Base-by-base conservation (phyloP, 2,888 invertebrate genomes). In the Cephus pygmeus region DNA sequence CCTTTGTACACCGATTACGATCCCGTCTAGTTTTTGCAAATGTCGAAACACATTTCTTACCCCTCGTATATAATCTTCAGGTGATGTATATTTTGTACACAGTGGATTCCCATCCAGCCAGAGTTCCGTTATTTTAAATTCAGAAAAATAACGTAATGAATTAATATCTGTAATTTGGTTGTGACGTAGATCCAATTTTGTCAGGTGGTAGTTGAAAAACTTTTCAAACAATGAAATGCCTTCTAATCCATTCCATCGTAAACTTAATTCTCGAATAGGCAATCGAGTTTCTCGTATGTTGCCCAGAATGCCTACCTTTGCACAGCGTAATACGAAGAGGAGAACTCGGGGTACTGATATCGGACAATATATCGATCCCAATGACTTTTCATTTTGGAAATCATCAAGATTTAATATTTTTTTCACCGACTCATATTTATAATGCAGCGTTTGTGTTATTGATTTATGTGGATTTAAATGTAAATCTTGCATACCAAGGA, bases 101-200 rank as follows among this genome's bases (percentile, higher is more conserved):
- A 91, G 73, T 3, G 91, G 91, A 85, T 91, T 91, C 1, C 91
- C 91, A 80, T 91, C 91, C 4, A 91, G 79, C 88, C 89, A 91
- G 0, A 91, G 77, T 81, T 91, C 91, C 9, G 87, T 89, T 73
- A 91, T 88, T 76, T 88, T 88, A 40, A 84, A 90, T 35, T 91
- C 90, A 4, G 83, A 81, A 73, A 91, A 91, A 75, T 88, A 87
- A 31, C 85, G 85, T 31, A 91, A 77, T 75, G 85, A 82, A 0
- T 82, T 82, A 0, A 91, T 73, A 11, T 90, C 88, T 1, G 78
- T 75, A 36, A 91, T 86, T 11, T 85, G 80, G 83, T 91, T 91
- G 77, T 88, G 79, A 0, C 91, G 83, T 1, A 91, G 73, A 75
- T 91, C 91, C 4, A 91, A 73, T 56, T 88, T 88, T 0, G 85